These are phyloP conservation scores for Turritopsis rubra DNA, from an alignment of 30 jellyfish, hydroid and myxozoan species.

Conservation along the genomic window DNA sequence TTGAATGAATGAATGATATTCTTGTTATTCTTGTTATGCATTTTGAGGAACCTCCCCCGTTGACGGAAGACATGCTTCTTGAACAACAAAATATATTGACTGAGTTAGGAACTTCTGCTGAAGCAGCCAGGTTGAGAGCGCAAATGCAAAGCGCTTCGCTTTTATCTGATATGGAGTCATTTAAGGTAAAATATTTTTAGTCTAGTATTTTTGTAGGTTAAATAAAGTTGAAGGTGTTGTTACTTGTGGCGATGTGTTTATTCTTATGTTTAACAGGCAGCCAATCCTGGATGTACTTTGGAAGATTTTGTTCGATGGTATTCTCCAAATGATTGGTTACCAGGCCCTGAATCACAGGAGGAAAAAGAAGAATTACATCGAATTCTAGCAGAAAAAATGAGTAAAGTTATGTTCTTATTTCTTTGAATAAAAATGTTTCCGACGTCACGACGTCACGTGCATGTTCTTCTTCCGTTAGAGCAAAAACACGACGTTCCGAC, in stretches of 20 bases:
- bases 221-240: background rate
- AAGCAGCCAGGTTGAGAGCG: constrained; percentile 62
- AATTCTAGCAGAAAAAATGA: constrained; percentile 20
- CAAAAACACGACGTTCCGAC: background rate
- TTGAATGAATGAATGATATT: no score
- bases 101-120: constrained; percentile 69
- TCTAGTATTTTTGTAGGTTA: background rate
- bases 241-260: background rate
- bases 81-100: constrained; percentile 67
- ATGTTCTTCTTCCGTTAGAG: background rate
- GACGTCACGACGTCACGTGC: background rate
- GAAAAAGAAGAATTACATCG: constrained; percentile 62
- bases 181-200: constrained; percentile 77
- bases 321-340: constrained; percentile 92
- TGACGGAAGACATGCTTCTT: constrained; percentile 83
- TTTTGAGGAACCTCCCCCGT: constrained; percentile 67
- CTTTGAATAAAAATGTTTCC: background rate
- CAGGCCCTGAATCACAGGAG: constrained; percentile 64
- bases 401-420: background rate
- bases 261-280: constrained; percentile 55
- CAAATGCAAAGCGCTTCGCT: constrained; percentile 86
- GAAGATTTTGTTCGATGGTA: constrained; percentile 95
- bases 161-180: constrained; percentile 78
- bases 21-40: background rate
- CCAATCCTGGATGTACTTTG: constrained; percentile 88